Base-by-base conservation (phyloP, 2,888 invertebrate genomes). In the Drosophila diplacantha region DNA sequence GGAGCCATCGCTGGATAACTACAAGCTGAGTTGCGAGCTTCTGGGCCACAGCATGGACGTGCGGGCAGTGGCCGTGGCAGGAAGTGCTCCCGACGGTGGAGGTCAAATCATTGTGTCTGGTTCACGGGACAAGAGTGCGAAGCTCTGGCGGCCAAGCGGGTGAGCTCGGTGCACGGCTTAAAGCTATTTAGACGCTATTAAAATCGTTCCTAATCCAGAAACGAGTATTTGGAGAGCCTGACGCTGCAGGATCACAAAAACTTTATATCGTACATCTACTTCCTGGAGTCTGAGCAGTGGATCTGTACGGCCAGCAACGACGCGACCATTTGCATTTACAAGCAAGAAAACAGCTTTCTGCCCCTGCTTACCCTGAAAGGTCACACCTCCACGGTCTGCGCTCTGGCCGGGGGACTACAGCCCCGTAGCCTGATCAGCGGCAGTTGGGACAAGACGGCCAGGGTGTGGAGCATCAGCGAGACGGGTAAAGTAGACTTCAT, bases 401-500 rank as follows among this genome's bases (percentile, higher is more conserved):
- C 88, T 29, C 84, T 92, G 50, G 84, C 89, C 0, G 88, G 87
- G 26, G 90, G 90, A 0, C 70, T 88, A 1, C 84, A 88, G 56
- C 85, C 89, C 51, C 91, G 91, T 51, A 89, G 91, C 11, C 89
- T 96, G 78, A 88, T 94, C 54, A 96, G 96, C 84, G 95, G 96
- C 39, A 98, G 98, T 46, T 98, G 98, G 98, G 98, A 99, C 86
- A 92, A 91, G 71, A 94, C 95, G 5, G 96, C 95, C 0, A 93
- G 94, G 83, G 89, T 96, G 46, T 98, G 98, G 97, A 90, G 90
- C 50, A 73, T 94, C 4, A 90, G 90, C 58, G 88, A 90, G 49
- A 87, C 91, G 14, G 89, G 89, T 8, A 88, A 91, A 3, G 88
- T 90, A 29, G 89, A 90, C 51, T 85, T 90, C 26, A 86, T 92